A percentile compares a stretch with the other conserved stretches of the same genome.
phyloP scores from a whole-genome alignment of 1,140 invertebrate genomes.

The Scaptomyza hsui region DNA sequence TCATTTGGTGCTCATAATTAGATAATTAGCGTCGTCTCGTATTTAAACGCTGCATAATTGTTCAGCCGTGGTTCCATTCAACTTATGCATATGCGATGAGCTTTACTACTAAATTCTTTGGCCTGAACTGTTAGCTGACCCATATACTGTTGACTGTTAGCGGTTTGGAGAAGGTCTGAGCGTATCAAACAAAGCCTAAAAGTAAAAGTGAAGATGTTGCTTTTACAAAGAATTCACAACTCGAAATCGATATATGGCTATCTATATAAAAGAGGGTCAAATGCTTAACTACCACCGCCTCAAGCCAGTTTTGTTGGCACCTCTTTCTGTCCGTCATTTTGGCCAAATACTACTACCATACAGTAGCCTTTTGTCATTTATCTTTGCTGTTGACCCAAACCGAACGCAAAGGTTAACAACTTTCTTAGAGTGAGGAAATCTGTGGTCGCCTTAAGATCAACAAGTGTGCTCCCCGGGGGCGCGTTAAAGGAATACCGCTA shows the following conservation, averaged over 20 bases:
- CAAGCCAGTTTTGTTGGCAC: constrained; percentile 17
- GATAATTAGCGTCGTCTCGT: constrained; percentile 31
- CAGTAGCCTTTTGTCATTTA: constrained; percentile 56
- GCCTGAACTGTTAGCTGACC: constrained; percentile 49
- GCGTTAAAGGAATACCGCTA: constrained; percentile 39
- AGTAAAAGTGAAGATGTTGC: constrained; percentile 49
- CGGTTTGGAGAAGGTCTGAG: constrained; percentile 1
- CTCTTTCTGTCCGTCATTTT: constrained; percentile 13
- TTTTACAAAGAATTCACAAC: constrained; percentile 31
- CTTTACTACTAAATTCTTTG: constrained; percentile 29
- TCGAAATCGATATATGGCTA: constrained; percentile 34
- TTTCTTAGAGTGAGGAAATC: constrained; percentile 47
- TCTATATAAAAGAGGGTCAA: constrained; percentile 32
- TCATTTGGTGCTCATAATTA: constrained; percentile 35
- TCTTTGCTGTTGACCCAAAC: constrained; percentile 21
- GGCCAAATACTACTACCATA: constrained; percentile 18
- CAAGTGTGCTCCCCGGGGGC: constrained; percentile 12
- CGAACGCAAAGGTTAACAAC: constrained; percentile 39
- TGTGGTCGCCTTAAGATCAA: constrained; percentile 34
- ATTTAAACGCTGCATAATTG: constrained; percentile 39
- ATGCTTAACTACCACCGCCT: neutral
- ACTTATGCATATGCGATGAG: constrained; percentile 54
- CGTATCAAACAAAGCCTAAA: constrained; percentile 17
- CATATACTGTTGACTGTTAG: constrained; percentile 9
- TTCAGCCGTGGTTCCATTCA: constrained; percentile 1